Evolutionary conservation across 1,140 invertebrate species (phyloP), one percentile per base, ranked within the genome.

Genomic region (Drosophila orena): DNA sequence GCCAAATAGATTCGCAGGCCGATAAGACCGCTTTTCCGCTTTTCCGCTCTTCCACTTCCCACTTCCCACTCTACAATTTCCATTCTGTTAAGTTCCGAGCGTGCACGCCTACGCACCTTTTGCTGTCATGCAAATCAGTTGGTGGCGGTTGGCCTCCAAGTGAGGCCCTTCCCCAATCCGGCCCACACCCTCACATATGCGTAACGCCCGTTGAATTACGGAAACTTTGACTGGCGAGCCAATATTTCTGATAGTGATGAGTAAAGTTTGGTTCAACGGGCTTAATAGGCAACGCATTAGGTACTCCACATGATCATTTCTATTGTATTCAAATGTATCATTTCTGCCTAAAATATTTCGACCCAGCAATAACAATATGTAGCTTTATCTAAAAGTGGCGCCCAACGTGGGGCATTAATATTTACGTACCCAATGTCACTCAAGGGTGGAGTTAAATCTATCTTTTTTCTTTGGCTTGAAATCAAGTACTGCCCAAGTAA

Each of bases 81-180:
- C 68, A 68, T 52, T 53, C 38, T 38, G 58, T 61, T 71, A 72
- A 73, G 70, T 74, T 74, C 49, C 71, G 44, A 75, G 70, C 59
- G 71, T 70, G 53, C 61, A 66, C 79, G 84, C 79, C 83, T 88
- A 88, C 83, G 83, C 83, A 88, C 83, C 83, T 88, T 88, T 88
- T 72, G 59, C 57, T 74, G 75, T 79, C 83, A 88, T 88, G 83
- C 83, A 88, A 88, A 88, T 88, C 79, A 88, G 83, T 89, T 86
- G 50, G 59, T 58, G 34, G 65, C 65, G 65, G 61, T 59, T 74
- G 69, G 72, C 60, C 53, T 71, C 65, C 66, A 57, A 70, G 34
- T 60, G 44, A 22, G 47, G 49, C 40, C 68, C 55, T 20, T 10
- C 37, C 58, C 35, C 54, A 27, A 4, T 30, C 22, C 34, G 47